phyloP scores from a whole-genome alignment of 1,140 invertebrate species.

The Calephelis nemesis region DNA sequence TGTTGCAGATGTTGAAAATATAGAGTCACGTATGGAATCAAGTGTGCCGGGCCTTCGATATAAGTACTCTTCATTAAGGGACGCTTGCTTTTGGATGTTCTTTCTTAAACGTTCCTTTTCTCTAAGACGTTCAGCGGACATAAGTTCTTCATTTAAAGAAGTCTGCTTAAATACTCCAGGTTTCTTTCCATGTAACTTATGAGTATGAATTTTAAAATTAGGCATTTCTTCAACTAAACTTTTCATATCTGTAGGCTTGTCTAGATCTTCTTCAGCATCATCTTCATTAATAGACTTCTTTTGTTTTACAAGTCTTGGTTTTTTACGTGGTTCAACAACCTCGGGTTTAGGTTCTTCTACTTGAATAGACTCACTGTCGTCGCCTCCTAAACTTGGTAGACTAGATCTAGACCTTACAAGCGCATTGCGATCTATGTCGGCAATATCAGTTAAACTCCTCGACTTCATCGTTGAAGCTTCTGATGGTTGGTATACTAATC shows the following conservation, averaged over 20 bases:
- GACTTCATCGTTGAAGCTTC: conserved; percentile 84
- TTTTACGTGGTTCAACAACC: conserved; percentile 60
- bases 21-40: conserved; percentile 85
- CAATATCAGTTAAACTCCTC: conserved; percentile 89
- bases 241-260: conserved; percentile 84
- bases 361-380: conserved; percentile 49
- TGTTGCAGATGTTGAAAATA: conserved; percentile 85
- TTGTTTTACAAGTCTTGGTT: conserved; percentile 88
- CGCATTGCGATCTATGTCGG: conserved; percentile 84
- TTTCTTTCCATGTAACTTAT: conserved; percentile 70
- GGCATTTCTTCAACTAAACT: conserved; percentile 81
- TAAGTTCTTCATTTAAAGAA: conserved; percentile 93
- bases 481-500: conserved; percentile 76
- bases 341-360: conserved; percentile 47
- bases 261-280: conserved; percentile 82
- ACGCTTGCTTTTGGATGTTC: conserved; percentile 93
- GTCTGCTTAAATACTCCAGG: conserved; percentile 89
- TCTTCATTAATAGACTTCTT: conserved; percentile 88
- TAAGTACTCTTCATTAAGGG: conserved; percentile 92
- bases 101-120: conserved; percentile 91
- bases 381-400: conserved; percentile 83
- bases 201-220: conserved; percentile 80
- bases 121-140: conserved; percentile 88
- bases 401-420: conserved; percentile 87
- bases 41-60: conserved; percentile 84